Percentiles rank a stretch among this genome's conserved stretches.
phyloP scores from a whole-genome alignment of 2,797 vertebrate species.

The Craterocephalus amniculus region DNA sequence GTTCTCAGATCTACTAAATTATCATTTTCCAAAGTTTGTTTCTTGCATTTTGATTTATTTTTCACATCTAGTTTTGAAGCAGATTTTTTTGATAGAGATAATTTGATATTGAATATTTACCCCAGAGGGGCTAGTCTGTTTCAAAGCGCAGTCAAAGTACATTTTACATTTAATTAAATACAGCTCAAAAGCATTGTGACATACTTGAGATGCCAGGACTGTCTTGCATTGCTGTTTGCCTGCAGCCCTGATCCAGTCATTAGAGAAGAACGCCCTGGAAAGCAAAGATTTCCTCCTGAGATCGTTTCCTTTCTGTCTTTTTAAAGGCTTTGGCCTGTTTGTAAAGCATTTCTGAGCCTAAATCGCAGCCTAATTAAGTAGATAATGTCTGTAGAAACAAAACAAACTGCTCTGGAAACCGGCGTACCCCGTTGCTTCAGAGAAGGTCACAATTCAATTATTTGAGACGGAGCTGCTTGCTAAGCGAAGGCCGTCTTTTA shows the following conservation, averaged over 20 bases:
- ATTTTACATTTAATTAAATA: slow-evolving; percentile 49
- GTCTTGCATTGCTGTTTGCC: slow-evolving; percentile 28
- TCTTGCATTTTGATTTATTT: slow-evolving; percentile 1
- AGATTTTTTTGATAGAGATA: no score
- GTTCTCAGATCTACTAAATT: neutral
- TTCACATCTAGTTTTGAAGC: neutral
- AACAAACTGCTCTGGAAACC: slow-evolving; percentile 52
- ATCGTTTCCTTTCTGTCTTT: slow-evolving; percentile 38
- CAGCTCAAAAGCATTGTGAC: slow-evolving; percentile 32
- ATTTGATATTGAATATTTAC: no score
- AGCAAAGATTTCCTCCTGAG: slow-evolving; percentile 57
- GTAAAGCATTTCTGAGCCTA: slow-evolving; percentile 45
- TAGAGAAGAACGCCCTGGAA: slow-evolving; percentile 47
- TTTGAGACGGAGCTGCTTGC: slow-evolving; percentile 32
- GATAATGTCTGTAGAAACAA: slow-evolving; percentile 61
- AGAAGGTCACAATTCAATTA: slow-evolving; percentile 60
- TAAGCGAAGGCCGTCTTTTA: slow-evolving; percentile 20
- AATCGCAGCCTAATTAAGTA: slow-evolving; percentile 66
- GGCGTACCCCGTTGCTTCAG: slow-evolving; percentile 27
- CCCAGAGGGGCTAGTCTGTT: no score
- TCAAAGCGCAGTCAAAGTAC: no score
- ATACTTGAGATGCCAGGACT: slow-evolving; percentile 27
- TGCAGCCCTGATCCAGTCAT: slow-evolving; percentile 52
- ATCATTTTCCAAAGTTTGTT: neutral
- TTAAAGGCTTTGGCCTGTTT: slow-evolving; percentile 34